Percentiles rank a stretch among this genome's conserved stretches.
phyloP scores from a whole-genome alignment of 2,888 invertebrate species.

The Acrobasis consociella region DNA sequence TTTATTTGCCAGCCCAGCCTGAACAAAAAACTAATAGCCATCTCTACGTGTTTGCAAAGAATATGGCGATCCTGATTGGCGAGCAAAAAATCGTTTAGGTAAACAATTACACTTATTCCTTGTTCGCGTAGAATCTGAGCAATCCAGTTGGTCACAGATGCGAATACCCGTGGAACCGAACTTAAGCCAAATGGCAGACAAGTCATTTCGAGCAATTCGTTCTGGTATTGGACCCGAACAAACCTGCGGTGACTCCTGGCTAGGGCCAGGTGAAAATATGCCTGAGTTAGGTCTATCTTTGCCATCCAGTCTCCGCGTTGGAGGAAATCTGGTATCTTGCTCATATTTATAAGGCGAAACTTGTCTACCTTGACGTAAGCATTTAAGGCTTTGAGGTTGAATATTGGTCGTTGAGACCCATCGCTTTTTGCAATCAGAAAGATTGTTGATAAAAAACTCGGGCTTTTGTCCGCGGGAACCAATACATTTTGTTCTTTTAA shows the following conservation, averaged over 20 bases:
- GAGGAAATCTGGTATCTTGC: constrained; percentile 11
- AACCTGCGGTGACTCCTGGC: constrained; percentile 32
- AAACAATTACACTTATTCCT: constrained; percentile 29
- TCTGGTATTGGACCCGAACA: constrained; percentile 33
- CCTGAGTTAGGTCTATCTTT: constrained; percentile 37
- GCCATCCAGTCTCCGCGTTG: constrained; percentile 28
- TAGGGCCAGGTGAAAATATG: constrained; percentile 36
- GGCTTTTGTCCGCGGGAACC: background rate
- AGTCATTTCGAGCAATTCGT: constrained; percentile 35
- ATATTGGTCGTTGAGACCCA: constrained; percentile 1
- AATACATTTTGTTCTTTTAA: background rate
- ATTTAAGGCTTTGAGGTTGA: constrained; percentile 14
- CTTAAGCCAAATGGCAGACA: constrained; percentile 41
- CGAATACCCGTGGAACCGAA: constrained; percentile 37
- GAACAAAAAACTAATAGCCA: constrained; percentile 18
- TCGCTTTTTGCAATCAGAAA: constrained; percentile 5
- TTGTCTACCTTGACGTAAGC: constrained; percentile 4
- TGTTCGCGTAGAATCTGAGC: constrained; percentile 28
- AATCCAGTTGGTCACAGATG: constrained; percentile 32
- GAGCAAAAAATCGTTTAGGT: constrained; percentile 34
- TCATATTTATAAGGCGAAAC: constrained; percentile 11
- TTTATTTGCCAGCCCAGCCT: constrained; percentile 32
- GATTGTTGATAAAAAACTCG: background rate
- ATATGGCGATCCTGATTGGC: constrained; percentile 25
- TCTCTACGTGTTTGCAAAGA: constrained; percentile 26